Base-by-base conservation (phyloP, 2,113 vertebrate genomes). In the Glaucomys volans region DNA sequence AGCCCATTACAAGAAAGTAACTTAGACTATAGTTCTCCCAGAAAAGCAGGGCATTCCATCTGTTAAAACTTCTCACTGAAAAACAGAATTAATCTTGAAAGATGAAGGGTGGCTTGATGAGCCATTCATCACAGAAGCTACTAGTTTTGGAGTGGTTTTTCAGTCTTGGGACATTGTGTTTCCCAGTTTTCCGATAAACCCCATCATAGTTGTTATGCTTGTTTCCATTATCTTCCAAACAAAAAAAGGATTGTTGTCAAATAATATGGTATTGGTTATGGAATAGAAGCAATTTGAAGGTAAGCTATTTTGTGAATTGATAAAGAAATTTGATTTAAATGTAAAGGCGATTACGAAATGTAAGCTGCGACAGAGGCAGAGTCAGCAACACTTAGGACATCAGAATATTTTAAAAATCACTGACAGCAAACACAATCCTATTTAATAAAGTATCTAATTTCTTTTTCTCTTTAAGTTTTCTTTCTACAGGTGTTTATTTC, bases 221-320 rank as follows among this genome's bases (percentile, higher is more conserved):
- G 37, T 89, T 97, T 96, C 89, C n/a, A 82, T 98, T 40, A 16
- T 90, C 52, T 83, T 97, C 54, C 57, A 95, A 96, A 81, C 22
- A 76, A 96, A 74, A 96, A 97, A 97, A 66, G 20, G 74, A 86
- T 95, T 64, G 81, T 57, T 94, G 67, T 79, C 97, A 95, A 94
- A 96, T 96, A 96, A 82, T 32, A 26, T 86, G 20, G 76, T 91
- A 42, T 90, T 92, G 86, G 47, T 91, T 90, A 42, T 89, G 84
- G 24, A 69, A 95, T 42, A 97, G 88, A 96, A 57, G 24, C 87
- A 96, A 97, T 47, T 8, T 22, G 94, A 98, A 98, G 84, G 69
- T 96, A 90, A 98, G 44, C 44, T 97, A 75, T 88, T 94, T 96
- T 92, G 37, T 74, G 96, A 97, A 93, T 28, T 93, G 82, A 67